phyloP scores from a whole-genome alignment of 2,888 invertebrate species.

The Pristionchus entomophagus region DNA sequence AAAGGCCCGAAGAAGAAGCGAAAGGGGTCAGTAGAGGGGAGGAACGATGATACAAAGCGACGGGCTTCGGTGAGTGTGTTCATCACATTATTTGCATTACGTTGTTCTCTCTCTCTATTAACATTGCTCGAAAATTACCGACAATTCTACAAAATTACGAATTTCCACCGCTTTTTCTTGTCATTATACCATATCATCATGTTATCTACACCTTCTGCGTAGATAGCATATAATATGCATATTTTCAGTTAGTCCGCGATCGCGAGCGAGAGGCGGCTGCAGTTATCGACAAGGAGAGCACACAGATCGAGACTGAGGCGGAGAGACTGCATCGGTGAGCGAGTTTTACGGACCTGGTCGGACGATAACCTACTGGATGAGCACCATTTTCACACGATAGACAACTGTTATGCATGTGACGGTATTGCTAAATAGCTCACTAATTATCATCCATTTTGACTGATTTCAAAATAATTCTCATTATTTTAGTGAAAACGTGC shows the following conservation, averaged over 20 bases:
- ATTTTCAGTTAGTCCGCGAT: conserved; percentile 32
- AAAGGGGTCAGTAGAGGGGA: neutral
- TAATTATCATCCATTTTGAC: neutral
- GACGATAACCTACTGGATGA: neutral
- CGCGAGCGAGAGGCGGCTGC: neutral
- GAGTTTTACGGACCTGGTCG: neutral
- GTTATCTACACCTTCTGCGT: too few relatives aligned
- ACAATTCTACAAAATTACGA: too few relatives aligned
- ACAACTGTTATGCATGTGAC: too few relatives aligned
- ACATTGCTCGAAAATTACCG: too few relatives aligned
- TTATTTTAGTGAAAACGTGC: conserved; percentile 39
- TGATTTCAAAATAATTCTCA: neutral
- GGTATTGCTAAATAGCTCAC: too few relatives aligned
- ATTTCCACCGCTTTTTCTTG: too few relatives aligned
- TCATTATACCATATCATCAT: too few relatives aligned
- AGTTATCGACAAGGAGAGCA: conserved; percentile 18
- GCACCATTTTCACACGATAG: too few relatives aligned
- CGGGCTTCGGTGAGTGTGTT: neutral
- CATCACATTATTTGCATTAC: neutral
- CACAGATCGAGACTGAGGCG: conserved; percentile 19
- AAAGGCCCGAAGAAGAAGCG: conserved; percentile 12
- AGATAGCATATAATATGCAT: neutral
- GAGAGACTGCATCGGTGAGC: conserved; percentile 31
- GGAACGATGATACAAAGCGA: neutral
- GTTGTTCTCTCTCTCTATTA: too few relatives aligned